Percentiles rank a stretch among this genome's conserved stretches.
These are phyloP conservation scores for Elymnias hypermnestra DNA, from an alignment of 1,140 invertebrate species.

Conservation along the genomic window DNA sequence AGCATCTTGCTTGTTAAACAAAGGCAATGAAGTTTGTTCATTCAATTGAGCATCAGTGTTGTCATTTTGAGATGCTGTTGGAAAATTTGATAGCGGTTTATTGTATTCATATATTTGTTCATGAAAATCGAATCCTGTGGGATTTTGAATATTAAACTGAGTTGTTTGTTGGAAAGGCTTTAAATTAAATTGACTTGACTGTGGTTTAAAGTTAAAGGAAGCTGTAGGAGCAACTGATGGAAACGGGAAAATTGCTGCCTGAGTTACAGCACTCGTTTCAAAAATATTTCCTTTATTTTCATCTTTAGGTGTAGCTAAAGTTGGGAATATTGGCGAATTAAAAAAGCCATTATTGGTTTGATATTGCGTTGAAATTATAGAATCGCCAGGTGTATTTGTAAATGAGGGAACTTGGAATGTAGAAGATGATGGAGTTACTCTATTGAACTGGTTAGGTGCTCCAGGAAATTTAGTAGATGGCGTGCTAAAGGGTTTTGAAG, in stretches of 20 bases:
- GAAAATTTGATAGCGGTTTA: constrained; percentile 12
- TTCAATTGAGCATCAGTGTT: neutral
- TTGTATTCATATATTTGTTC: constrained; percentile 22
- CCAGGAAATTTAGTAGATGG: constrained; percentile 22
- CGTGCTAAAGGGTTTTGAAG: constrained; percentile 33
- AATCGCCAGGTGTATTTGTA: neutral
- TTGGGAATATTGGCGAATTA: neutral
- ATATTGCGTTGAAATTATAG: neutral
- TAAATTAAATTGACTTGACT: too few species aligned
- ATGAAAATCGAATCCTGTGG: too few species aligned
- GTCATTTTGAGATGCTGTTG: constrained; percentile 7
- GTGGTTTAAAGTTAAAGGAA: too few species aligned
- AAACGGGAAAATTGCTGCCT: constrained; percentile 30
- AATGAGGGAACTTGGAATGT: too few species aligned
- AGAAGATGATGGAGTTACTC: constrained; percentile 18
- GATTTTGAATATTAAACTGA: too few species aligned
- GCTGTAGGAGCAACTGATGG: constrained; percentile 15
- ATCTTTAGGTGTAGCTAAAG: constrained; percentile 10
- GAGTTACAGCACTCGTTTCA: constrained; percentile 25
- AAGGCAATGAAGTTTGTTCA: neutral
- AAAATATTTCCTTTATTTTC: neutral
- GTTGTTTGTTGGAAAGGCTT: too few species aligned
- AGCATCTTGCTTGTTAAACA: neutral
- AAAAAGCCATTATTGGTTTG: neutral
- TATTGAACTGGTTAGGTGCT: constrained; percentile 27